Conservation (phyloP, 2,797 vertebrate species). For the Mustela erminea region DNA sequence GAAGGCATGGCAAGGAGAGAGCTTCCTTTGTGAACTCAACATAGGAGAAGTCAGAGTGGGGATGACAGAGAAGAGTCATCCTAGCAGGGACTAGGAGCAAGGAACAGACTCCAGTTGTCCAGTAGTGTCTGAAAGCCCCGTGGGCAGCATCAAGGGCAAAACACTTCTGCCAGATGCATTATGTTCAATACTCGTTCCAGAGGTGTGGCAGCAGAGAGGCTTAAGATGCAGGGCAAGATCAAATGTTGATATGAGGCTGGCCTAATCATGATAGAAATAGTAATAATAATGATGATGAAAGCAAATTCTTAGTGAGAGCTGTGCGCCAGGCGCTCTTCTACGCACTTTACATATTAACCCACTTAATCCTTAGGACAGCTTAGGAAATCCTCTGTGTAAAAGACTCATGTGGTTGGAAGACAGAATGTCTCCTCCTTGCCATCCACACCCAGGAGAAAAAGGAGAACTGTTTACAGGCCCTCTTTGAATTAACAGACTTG, state of each 20-base stretch:
- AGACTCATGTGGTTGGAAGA: background rate
- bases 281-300: background rate
- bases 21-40: background rate
- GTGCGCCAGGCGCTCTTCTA: background rate
- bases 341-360: background rate
- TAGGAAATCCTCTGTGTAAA: slow-evolving; percentile 1
- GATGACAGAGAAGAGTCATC: background rate
- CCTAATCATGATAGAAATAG: background rate
- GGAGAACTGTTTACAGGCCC: background rate
- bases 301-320: background rate
- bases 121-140: background rate
- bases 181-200: background rate
- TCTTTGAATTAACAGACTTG: background rate
- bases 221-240: background rate
- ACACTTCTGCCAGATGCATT: background rate
- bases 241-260: background rate
- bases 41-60: background rate
- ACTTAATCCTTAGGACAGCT: slow-evolving; percentile 3
- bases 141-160: background rate
- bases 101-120: background rate
- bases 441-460: background rate
- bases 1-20: background rate
- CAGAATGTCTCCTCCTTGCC: background rate
- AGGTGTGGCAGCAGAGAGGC: background rate
- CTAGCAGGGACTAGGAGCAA: background rate